A percentile compares a stretch with the other conserved stretches of the same genome.
Conservation (phyloP, 2,113 vertebrate genomes). For the Varanus salvator region DNA sequence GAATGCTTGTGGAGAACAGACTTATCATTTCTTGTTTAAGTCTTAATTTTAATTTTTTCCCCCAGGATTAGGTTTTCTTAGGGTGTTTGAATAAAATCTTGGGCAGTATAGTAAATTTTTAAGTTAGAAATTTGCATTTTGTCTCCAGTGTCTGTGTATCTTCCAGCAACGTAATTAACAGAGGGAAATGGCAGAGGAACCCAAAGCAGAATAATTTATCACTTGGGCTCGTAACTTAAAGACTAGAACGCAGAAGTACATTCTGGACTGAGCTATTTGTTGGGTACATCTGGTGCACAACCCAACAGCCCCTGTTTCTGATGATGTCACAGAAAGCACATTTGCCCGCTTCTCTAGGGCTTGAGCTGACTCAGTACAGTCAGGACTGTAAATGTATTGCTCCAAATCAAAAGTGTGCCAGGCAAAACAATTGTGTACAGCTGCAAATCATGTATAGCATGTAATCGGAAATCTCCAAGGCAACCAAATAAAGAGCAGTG, state of each 20-base stretch:
- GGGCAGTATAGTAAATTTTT: not conserved
- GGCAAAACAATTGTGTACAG: too few relatives aligned
- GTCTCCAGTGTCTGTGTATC: not conserved
- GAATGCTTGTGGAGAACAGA: conserved; percentile 33
- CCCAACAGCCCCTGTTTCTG: not conserved
- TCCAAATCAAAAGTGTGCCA: too few relatives aligned
- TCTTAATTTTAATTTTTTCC: conserved; percentile 40
- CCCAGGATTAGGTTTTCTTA: conserved; percentile 25
- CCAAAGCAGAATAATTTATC: not conserved
- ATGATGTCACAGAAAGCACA: not conserved
- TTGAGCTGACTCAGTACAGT: too few relatives aligned
- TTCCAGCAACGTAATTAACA: not conserved
- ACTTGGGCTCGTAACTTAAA: not conserved
- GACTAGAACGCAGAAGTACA: not conserved
- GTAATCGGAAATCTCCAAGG: too few relatives aligned
- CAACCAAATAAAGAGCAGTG: too few relatives aligned
- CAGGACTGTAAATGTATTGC: too few relatives aligned
- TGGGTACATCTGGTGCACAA: not conserved
- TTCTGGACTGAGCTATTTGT: not conserved
- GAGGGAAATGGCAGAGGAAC: not conserved
- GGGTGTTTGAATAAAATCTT: conserved; percentile 29
- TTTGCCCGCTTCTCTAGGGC: too few relatives aligned
- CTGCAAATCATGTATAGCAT: too few relatives aligned
- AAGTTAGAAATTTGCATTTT: conserved; percentile 13
- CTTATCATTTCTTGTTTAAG: conserved; percentile 48